These are phyloP conservation scores for Papilio dardanus DNA, from an alignment of 1,140 invertebrate genomes.

Conservation along the genomic window DNA sequence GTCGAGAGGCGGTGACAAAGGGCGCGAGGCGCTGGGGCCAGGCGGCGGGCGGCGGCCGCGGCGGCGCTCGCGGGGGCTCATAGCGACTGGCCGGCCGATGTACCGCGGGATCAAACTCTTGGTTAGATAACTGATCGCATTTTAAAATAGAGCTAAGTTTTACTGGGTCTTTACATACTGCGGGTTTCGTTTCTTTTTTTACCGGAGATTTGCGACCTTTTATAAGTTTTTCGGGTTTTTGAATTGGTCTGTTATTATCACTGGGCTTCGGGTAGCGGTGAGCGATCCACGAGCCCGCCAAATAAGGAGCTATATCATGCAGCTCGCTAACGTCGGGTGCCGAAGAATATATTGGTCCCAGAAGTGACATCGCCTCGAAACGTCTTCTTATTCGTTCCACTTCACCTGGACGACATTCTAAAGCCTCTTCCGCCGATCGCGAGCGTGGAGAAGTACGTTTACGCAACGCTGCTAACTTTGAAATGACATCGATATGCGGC, in stretches of 20 bases:
- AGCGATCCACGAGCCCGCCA: constrained; percentile 89
- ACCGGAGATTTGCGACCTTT: constrained; percentile 71
- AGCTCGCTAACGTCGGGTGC: constrained; percentile 90
- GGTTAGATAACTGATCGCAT: constrained; percentile 85
- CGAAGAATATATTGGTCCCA: constrained; percentile 92
- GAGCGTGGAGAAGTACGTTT: constrained; percentile 73
- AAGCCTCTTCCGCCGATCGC: constrained; percentile 70
- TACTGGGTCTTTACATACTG: constrained; percentile 61
- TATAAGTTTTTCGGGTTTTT: constrained; percentile 77
- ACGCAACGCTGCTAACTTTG: constrained; percentile 89
- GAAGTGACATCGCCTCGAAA: constrained; percentile 86
- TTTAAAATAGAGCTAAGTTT: constrained; percentile 85
- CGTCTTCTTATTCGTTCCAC: constrained; percentile 87
- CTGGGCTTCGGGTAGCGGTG: constrained; percentile 87
- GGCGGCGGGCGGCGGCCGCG: constrained; percentile 76
- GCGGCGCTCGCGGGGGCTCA: constrained; percentile 84
- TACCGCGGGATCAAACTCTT: constrained; percentile 88
- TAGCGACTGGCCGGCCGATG: constrained; percentile 90
- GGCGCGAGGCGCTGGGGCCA: constrained; percentile 78
- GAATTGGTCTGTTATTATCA: constrained; percentile 85
- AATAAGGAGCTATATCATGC: constrained; percentile 89
- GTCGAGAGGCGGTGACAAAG: constrained; percentile 82
- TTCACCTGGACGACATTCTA: constrained; percentile 85
- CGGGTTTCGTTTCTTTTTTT: constrained; percentile 58
- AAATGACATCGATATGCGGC: constrained; percentile 94